phyloP scores from a whole-genome alignment of 2,888 invertebrate genomes.

The Mesochorus sp. region DNA sequence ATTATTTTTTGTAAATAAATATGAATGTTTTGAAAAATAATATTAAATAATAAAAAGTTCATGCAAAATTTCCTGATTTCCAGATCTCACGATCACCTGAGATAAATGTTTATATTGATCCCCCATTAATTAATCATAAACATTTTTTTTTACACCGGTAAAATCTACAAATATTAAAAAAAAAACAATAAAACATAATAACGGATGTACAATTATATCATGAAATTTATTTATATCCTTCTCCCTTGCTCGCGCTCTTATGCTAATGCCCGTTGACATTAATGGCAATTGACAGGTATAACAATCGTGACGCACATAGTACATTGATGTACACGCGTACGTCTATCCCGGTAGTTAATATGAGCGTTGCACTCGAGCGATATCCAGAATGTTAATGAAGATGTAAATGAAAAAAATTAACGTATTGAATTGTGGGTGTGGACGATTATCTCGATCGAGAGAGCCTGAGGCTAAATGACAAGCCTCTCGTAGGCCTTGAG shows the following conservation, averaged over 20 bases:
- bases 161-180: no score
- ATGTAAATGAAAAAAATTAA: background rate
- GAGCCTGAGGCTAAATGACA: slow-evolving; percentile 30
- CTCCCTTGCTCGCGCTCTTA: background rate
- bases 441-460: background rate
- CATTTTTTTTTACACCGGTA: no score
- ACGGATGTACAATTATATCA: no score
- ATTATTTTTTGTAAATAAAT: no score
- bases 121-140: no score
- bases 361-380: slow-evolving; percentile 31
- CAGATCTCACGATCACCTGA: no score
- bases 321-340: background rate
- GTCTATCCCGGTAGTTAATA: slow-evolving; percentile 5
- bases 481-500: slow-evolving; percentile 41
- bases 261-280: background rate
- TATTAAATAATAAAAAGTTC: no score
- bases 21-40: no score
- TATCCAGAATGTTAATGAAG: background rate
- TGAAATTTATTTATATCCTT: background rate
- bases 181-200: no score
- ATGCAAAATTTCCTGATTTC: no score
- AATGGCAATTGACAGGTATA: background rate
- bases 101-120: no score
- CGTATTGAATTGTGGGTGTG: slow-evolving; percentile 2
- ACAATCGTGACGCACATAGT: slow-evolving; percentile 10